Percentiles rank a stretch among this genome's conserved stretches.
These are phyloP conservation scores for Oryctolagus cuniculus DNA, from an alignment of 2,113 vertebrate species.

Conservation along the genomic window DNA sequence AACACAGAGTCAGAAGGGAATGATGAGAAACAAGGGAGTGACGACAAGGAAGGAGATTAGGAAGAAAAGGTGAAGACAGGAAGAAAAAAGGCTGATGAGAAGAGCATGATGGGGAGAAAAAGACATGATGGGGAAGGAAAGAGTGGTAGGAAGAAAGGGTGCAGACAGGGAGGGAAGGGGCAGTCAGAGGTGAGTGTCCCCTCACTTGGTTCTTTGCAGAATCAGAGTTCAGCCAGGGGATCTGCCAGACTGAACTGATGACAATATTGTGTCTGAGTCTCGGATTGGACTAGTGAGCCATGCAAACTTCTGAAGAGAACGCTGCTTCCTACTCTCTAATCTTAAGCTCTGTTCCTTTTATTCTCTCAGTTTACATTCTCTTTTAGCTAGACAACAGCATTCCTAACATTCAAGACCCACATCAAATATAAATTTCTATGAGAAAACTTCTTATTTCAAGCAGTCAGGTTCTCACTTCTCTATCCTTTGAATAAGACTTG, in stretches of 20 bases:
- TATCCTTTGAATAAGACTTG: neutral
- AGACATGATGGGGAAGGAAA: neutral
- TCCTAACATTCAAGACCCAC: neutral
- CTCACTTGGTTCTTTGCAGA: neutral
- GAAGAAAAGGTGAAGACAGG: neutral
- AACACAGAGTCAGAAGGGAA: neutral
- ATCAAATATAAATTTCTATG: neutral
- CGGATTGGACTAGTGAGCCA: neutral
- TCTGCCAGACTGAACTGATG: neutral
- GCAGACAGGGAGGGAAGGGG: neutral
- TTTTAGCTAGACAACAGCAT: neutral
- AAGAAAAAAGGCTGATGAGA: neutral
- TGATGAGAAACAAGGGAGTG: neutral
- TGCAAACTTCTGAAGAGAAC: neutral
- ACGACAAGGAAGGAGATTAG: neutral
- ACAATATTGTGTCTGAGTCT: neutral
- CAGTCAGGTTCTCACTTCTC: neutral
- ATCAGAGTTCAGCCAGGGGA: neutral
- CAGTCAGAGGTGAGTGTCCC: neutral
- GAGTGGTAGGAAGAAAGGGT: neutral
- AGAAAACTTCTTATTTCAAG: neutral
- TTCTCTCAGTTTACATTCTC: neutral
- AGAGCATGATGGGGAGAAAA: neutral
- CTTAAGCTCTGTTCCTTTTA: neutral
- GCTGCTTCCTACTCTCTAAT: neutral